Evolutionary conservation across 2,797 vertebrate genomes (phyloP).

Genomic region (Triplophysa bombifrons): DNA sequence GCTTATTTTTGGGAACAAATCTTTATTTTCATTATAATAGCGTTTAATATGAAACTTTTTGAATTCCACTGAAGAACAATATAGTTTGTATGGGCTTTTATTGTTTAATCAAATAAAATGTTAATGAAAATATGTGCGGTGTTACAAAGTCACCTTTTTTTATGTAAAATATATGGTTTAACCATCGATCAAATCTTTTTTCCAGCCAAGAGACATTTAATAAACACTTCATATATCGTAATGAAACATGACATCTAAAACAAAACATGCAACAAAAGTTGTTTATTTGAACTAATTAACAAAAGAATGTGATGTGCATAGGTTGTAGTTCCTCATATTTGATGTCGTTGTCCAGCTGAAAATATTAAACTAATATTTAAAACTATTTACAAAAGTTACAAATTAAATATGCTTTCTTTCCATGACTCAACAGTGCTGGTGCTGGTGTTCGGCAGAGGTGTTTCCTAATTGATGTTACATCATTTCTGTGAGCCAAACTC

Average conservation of each 20-base stretch:
- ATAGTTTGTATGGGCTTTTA: conserved; percentile 61
- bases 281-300: neutral
- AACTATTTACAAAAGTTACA: conserved; percentile 29
- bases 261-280: neutral
- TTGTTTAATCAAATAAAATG: conserved; percentile 59
- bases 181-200: neutral
- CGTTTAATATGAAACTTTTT: conserved; percentile 50
- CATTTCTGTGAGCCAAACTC: conserved; percentile 24
- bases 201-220: neutral
- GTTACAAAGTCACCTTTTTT: neutral
- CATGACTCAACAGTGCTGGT: neutral
- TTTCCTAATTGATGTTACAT: conserved; percentile 11
- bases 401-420: conserved; percentile 2
- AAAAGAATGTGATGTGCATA: neutral
- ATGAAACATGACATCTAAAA: neutral
- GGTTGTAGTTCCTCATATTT: neutral
- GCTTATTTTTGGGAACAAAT: conserved; percentile 42
- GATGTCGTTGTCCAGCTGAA: neutral
- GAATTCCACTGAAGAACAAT: conserved; percentile 33
- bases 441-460: neutral
- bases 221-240: neutral
- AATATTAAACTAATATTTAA: neutral
- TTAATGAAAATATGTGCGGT: conserved; percentile 4
- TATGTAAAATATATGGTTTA: neutral
- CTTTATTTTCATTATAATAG: conserved; percentile 47